Evolutionary conservation across 2,888 invertebrate species (phyloP).

Genomic region (Cheilosia impressa): DNA sequence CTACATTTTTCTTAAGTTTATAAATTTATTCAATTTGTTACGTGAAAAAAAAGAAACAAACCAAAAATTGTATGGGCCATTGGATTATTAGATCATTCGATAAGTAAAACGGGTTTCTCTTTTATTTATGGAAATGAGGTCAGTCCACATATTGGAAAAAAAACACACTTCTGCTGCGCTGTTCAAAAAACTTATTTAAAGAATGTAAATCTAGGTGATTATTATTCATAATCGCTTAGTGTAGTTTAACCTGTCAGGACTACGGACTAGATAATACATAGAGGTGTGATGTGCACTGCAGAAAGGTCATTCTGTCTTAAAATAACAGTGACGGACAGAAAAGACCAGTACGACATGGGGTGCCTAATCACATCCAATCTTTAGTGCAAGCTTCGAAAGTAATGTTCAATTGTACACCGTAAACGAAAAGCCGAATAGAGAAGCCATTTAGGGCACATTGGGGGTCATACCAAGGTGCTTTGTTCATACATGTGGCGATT

Average conservation of each 20-base stretch:
- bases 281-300: background rate
- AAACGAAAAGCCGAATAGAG: too few species aligned
- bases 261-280: too few species aligned
- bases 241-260: background rate
- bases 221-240: background rate
- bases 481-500: too few species aligned
- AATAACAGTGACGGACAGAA: too few species aligned
- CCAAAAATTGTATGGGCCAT: background rate
- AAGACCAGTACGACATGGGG: too few species aligned
- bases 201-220: background rate
- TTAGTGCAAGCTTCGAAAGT: too few species aligned
- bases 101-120: conserved; percentile 11
- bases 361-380: too few species aligned
- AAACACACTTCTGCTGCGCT: background rate
- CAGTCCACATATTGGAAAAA: background rate
- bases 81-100: conserved; percentile 31
- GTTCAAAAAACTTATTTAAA: background rate
- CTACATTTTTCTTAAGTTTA: background rate
- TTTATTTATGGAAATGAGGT: conserved; percentile 35
- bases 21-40: conserved; percentile 12
- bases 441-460: too few species aligned
- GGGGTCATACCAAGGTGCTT: too few species aligned
- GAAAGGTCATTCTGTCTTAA: background rate
- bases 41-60: background rate
- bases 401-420: too few species aligned